Evolutionary conservation across 2,113 vertebrate genomes (phyloP), one percentile per base, ranked within the genome.

Genomic region (Gallinago jamesoni): DNA sequence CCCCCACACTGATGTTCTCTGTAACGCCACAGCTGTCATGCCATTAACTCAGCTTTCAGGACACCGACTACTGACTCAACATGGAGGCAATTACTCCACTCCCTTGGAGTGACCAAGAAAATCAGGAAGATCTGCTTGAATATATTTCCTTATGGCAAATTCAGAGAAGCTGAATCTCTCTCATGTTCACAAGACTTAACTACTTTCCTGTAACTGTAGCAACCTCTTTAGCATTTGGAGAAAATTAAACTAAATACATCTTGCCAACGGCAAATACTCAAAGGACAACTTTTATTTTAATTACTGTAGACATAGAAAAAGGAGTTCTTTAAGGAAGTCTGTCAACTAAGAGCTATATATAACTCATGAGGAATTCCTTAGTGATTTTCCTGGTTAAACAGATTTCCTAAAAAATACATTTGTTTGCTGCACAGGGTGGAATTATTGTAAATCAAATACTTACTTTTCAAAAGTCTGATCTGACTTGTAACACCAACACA

Each of bases 221-320:
- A 96, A 89, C 19, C 63, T 90, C 90, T 89, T 89, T 35, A 97
- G 84, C 96, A 96, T 95, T 97, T 96, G 95, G 96, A 97, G 90
- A 94, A 96, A 95, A 97, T 96, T 94, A 96, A 96, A 89, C 56
- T 92, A 92, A 89, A 96, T 90, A 55, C 74, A 84, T 94, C 91
- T 90, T 96, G 94, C 94, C 92, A 95, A 94, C 1, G 17, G 81
- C 95, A 96, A 96, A 96, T 95, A 78, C 93, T 95, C 87, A 86
- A 93, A 94, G 91, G 93, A 83, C 59, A 94, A 87, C 48, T 94
- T 96, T 90, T 79, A 94, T 80, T 96, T 96, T 96, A 96, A 97
- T 97, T 97, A 93, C 89, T 89, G 53, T 91, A 81, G 89, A 96
- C 95, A 70, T 37, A 92, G 86, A 91, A 94, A 96, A 95, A 95